These are phyloP conservation scores for Podargus strigoides DNA, from an alignment of 2,797 vertebrate genomes.

Conservation along the genomic window DNA sequence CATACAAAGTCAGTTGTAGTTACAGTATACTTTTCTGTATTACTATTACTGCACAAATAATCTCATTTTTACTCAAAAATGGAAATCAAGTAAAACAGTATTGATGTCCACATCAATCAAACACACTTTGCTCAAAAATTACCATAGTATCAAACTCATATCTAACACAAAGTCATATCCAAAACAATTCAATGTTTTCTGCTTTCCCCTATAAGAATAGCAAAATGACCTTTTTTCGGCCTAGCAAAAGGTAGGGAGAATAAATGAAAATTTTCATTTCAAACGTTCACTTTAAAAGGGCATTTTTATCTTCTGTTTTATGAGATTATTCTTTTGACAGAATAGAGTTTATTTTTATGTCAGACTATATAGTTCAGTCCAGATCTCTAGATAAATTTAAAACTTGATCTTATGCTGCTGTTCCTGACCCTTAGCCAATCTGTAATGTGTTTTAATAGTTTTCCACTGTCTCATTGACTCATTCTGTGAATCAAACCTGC, in stretches of 20 bases:
- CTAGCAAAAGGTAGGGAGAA: background rate
- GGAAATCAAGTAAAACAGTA: background rate
- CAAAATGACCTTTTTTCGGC: background rate
- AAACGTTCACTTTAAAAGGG: background rate
- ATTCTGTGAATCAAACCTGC: conserved; percentile 39
- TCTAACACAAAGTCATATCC: background rate
- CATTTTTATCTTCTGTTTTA: background rate
- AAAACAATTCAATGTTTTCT: background rate
- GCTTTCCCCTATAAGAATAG: background rate
- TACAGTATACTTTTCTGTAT: background rate
- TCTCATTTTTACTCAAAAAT: background rate
- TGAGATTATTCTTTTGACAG: background rate
- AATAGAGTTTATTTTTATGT: background rate
- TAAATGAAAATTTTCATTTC: background rate
- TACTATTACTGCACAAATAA: background rate
- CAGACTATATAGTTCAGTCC: background rate
- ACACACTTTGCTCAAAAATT: background rate
- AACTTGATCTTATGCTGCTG: conserved; percentile 4
- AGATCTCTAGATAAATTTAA: conserved; percentile 34
- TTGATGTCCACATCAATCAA: background rate
- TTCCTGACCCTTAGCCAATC: conserved; percentile 22
- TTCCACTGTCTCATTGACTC: conserved; percentile 10
- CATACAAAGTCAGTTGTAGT: background rate
- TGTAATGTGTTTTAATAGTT: conserved; percentile 40
- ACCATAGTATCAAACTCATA: background rate